Percentiles rank a stretch among this genome's conserved stretches.
Evolutionary conservation across 2,888 invertebrate species (phyloP).

Genomic region (Argynnis bischoffii): DNA sequence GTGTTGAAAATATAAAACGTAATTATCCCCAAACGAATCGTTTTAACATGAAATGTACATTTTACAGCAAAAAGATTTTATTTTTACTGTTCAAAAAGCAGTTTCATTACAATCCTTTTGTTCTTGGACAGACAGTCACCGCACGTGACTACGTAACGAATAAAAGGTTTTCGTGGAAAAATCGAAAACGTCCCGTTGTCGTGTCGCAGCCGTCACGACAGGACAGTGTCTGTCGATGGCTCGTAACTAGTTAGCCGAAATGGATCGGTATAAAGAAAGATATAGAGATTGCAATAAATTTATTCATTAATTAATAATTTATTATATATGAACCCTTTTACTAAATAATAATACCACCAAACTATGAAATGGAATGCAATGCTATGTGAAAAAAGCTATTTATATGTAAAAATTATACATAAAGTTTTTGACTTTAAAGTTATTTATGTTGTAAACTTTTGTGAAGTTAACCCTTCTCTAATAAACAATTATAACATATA

Average conservation of each 20-base stretch:
- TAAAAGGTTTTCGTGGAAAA: slow-evolving; percentile 35
- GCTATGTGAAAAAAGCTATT: too few species aligned
- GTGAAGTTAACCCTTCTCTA: too few species aligned
- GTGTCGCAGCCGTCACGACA: slow-evolving; percentile 37
- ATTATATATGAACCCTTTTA: too few species aligned
- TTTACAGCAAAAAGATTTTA: slow-evolving; percentile 14
- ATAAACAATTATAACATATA: too few species aligned
- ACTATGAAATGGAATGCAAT: too few species aligned
- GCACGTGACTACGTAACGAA: slow-evolving; percentile 21
- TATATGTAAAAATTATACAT: too few species aligned
- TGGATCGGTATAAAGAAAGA: slow-evolving; percentile 40
- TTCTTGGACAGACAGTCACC: slow-evolving; percentile 22
- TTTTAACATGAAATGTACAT: slow-evolving; percentile 16
- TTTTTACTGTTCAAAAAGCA: slow-evolving; percentile 16
- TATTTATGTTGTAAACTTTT: too few species aligned
- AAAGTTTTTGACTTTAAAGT: too few species aligned
- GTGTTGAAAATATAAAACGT: slow-evolving; percentile 12
- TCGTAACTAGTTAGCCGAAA: slow-evolving; percentile 49
- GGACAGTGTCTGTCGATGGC: slow-evolving; percentile 44
- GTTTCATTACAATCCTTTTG: slow-evolving; percentile 25
- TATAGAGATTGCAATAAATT: slow-evolving; percentile 32
- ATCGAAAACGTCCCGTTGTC: slow-evolving; percentile 42
- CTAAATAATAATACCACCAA: too few species aligned
- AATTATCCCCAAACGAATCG: slow-evolving; percentile 19
- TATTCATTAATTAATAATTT: slow-evolving; percentile 3